Percentiles rank a stretch among this genome's conserved stretches.
phyloP scores from a whole-genome alignment of 2,797 vertebrate genomes.

The Macrochelys suwanniensis region DNA sequence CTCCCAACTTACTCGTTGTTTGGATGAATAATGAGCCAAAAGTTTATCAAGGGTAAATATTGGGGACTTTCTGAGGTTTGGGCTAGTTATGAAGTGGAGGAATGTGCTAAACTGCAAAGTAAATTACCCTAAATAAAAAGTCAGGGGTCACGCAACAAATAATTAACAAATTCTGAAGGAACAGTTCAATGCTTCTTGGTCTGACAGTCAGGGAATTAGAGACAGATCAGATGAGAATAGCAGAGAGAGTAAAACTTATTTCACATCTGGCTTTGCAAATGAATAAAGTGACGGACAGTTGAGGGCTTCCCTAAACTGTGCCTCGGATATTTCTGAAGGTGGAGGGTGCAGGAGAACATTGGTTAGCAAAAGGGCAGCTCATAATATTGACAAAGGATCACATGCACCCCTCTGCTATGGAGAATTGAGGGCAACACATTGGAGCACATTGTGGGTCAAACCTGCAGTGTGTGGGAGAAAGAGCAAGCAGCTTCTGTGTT shows the following conservation, averaged over 20 bases:
- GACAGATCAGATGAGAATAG: slow-evolving; percentile 30
- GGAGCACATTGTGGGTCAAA: not conserved
- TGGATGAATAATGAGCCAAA: not conserved
- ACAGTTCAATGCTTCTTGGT: slow-evolving; percentile 11
- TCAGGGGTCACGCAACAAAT: not conserved
- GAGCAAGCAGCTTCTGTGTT: not conserved
- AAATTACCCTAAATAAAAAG: not conserved
- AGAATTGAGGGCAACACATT: not conserved
- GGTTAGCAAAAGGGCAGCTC: slow-evolving; percentile 46
- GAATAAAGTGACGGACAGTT: slow-evolving; percentile 27
- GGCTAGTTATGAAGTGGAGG: not conserved
- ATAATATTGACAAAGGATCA: not conserved
- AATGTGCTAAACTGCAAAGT: not conserved
- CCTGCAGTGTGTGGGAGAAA: accelerated
- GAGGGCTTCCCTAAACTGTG: slow-evolving; percentile 53
- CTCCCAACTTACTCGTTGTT: not conserved
- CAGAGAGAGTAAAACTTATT: slow-evolving; percentile 36
- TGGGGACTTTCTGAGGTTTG: not conserved
- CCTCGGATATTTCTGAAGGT: slow-evolving; percentile 40
- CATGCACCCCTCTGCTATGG: not conserved
- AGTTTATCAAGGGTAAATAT: not conserved
- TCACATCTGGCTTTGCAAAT: slow-evolving; percentile 63
- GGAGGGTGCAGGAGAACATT: slow-evolving; percentile 51
- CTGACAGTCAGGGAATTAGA: slow-evolving; percentile 39
- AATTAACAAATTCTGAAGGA: slow-evolving; percentile 30